These are phyloP conservation scores for Glaucidium brasilianum DNA, from an alignment of 2,113 vertebrate genomes.

Conservation along the genomic window DNA sequence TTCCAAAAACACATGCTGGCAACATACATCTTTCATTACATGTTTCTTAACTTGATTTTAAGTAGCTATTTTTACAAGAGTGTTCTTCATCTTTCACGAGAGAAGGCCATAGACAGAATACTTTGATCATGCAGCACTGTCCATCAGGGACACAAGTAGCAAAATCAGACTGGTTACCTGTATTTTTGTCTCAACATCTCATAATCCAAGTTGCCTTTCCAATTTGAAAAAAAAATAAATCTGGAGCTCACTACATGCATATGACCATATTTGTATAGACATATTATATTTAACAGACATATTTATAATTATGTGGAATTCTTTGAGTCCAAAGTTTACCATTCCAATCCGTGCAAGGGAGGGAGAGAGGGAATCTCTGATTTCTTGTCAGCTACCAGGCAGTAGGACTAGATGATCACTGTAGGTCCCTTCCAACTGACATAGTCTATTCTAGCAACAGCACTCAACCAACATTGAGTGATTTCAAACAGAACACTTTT, in stretches of 20 bases:
- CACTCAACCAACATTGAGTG: neutral
- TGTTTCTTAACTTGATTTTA: neutral
- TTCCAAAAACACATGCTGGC: neutral
- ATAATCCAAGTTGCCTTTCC: neutral
- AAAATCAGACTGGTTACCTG: neutral
- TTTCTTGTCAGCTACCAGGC: neutral
- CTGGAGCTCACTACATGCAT: neutral
- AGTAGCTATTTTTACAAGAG: neutral
- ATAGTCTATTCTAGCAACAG: neutral
- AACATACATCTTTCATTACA: fast-evolving
- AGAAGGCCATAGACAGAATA: neutral
- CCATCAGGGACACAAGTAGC: neutral
- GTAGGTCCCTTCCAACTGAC: neutral
- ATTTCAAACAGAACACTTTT: neutral
- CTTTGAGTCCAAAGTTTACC: neutral
- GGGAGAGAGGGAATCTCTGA: neutral
- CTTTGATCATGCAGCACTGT: neutral
- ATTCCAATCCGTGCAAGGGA: neutral
- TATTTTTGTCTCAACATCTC: neutral
- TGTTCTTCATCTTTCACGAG: neutral
- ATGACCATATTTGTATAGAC: no score
- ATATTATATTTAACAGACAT: no score
- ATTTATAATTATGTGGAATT: neutral
- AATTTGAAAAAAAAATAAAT: neutral
- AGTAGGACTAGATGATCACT: neutral